Evolutionary conservation across 2,888 invertebrate species (phyloP).

Genomic region (Ecdyonurus torrentis): DNA sequence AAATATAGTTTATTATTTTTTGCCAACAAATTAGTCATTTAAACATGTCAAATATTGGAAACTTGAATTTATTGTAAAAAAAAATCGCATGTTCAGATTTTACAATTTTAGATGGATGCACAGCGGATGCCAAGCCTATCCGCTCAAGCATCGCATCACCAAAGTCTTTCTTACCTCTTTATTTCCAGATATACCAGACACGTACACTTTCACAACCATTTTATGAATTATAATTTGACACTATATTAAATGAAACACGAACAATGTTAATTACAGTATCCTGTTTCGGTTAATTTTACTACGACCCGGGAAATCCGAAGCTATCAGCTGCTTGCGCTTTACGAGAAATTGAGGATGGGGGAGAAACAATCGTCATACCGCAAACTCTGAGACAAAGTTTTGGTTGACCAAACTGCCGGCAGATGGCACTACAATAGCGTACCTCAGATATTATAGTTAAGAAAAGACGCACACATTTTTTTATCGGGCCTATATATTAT

Average conservation of each 20-base stretch:
- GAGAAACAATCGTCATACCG: no score
- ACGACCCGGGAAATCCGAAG: conserved; percentile 4
- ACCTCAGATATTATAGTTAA: no score
- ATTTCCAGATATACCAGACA: conserved; percentile 85
- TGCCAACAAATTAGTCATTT: no score
- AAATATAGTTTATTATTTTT: no score
- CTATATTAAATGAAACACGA: not conserved
- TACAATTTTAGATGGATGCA: not conserved
- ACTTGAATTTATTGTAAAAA: no score
- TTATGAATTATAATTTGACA: conserved; percentile 12
- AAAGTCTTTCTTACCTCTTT: conserved; percentile 66
- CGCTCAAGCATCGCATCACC: not conserved
- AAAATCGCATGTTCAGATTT: no score
- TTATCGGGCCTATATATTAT: no score
- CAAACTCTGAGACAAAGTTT: no score
- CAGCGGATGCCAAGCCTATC: conserved; percentile 3
- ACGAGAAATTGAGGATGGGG: not conserved
- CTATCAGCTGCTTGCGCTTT: not conserved
- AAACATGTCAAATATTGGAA: no score
- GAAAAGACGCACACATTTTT: no score
- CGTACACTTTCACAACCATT: conserved; percentile 84
- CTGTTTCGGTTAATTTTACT: conserved; percentile 2
- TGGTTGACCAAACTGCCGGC: no score
- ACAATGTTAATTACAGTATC: not conserved
- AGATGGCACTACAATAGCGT: no score